Conservation (phyloP, 2,113 vertebrate species). For the Crypturellus undulatus region DNA sequence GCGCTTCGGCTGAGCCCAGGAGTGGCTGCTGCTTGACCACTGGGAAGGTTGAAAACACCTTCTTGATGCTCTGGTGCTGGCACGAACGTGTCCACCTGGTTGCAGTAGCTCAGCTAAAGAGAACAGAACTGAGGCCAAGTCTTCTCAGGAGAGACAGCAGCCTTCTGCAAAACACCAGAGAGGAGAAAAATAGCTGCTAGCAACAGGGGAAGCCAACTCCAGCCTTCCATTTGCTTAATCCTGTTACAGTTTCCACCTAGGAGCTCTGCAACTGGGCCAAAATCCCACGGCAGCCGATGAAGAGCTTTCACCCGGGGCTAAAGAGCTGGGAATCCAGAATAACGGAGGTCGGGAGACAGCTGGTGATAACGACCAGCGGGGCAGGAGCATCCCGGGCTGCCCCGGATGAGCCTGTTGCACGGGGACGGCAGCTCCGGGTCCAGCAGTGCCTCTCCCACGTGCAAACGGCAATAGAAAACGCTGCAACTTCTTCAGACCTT, state of each 20-base stretch:
- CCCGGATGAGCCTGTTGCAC: too few relatives aligned
- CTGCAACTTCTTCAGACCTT: background rate
- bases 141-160: background rate
- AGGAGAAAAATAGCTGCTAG: background rate
- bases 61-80: background rate
- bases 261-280: background rate
- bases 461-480: background rate
- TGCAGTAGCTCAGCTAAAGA: constrained; percentile 15
- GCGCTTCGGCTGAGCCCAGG: constrained; percentile 16
- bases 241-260: background rate
- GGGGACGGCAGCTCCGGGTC: background rate
- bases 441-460: background rate
- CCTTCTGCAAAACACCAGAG: background rate
- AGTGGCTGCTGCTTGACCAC: constrained; percentile 13
- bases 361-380: too few relatives aligned
- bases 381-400: background rate
- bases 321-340: background rate
- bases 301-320: background rate
- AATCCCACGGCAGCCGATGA: background rate
- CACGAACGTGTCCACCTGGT: constrained; percentile 25
- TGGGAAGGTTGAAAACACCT: background rate
- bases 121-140: background rate
- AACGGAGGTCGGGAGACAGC: rapidly evolving
- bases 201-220: background rate
- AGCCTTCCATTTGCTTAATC: background rate